Evolutionary conservation across 1,140 invertebrate species (phyloP).

Genomic region (Caenorhabditis briggsae): DNA sequence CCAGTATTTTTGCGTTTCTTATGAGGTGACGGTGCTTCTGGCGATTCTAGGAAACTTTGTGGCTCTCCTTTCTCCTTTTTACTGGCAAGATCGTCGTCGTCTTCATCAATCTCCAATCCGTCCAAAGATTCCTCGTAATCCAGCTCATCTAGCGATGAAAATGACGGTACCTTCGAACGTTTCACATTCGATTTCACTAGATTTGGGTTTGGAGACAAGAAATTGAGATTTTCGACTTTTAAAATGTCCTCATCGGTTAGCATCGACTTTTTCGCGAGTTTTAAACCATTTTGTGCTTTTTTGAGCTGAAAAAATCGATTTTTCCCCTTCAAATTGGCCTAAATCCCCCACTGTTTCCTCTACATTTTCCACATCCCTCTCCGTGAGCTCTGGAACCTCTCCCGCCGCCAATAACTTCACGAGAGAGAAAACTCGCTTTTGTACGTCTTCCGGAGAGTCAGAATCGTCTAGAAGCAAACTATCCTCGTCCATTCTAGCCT

Average conservation of each 20-base stretch:
- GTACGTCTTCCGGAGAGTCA: neutral
- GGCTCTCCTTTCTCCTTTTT: neutral
- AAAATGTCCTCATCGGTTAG: constrained; percentile 36
- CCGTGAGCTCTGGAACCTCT: neutral
- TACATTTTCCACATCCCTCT: neutral
- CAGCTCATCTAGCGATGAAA: neutral
- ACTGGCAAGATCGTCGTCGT: neutral
- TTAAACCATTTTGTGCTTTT: neutral
- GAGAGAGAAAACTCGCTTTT: neutral
- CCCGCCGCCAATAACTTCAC: neutral
- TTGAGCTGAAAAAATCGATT: neutral
- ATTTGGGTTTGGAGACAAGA: neutral
- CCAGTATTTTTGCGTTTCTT: neutral
- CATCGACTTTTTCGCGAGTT: neutral
- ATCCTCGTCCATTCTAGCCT: neutral
- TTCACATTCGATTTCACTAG: too few species aligned
- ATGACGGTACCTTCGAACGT: neutral
- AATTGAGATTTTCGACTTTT: constrained; percentile 5
- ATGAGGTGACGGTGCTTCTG: neutral
- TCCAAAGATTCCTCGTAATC: constrained; percentile 1
- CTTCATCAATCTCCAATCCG: neutral
- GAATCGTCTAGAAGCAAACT: neutral
- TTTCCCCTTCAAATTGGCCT: neutral
- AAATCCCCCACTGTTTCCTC: constrained; percentile 6
- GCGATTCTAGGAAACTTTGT: neutral